These are phyloP conservation scores for Lithosia quadra DNA, from an alignment of 2,888 invertebrate genomes.

Conservation along the genomic window DNA sequence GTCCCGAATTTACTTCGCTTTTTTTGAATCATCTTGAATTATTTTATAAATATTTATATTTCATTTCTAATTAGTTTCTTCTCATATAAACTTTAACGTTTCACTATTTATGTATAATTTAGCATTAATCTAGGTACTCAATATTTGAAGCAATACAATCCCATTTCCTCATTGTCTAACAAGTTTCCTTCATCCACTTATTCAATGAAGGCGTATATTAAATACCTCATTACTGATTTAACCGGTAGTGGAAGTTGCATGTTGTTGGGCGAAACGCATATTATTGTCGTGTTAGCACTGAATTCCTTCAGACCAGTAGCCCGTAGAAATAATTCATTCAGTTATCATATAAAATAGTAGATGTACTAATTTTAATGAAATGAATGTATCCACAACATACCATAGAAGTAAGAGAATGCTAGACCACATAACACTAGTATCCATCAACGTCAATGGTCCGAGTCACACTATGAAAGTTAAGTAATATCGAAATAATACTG, in stretches of 20 bases:
- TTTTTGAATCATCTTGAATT: no score
- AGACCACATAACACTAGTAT: no score
- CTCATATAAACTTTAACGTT: conserved; percentile 19
- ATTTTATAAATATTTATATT: no score
- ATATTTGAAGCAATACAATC: conserved; percentile 6
- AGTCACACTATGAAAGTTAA: no score
- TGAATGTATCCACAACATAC: no score
- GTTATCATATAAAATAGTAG: no score
- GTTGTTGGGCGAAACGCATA: conserved; percentile 68
- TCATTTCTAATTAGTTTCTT: neutral
- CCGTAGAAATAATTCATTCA: conserved; percentile 71
- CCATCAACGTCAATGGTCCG: no score
- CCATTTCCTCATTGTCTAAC: conserved; percentile 31
- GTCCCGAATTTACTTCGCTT: no score
- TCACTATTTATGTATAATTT: neutral
- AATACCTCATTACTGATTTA: conserved; percentile 39
- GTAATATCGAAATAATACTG: no score
- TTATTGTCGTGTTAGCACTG: conserved; percentile 71
- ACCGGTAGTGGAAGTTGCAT: conserved; percentile 70
- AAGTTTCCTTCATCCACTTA: conserved; percentile 30
- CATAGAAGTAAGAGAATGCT: no score
- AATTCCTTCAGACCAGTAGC: conserved; percentile 67
- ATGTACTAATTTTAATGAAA: no score
- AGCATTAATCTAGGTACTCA: neutral
- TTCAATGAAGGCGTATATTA: conserved; percentile 33